phyloP scores from a whole-genome alignment of 2,113 vertebrate genomes.

The Myanophis thanlyinensis region DNA sequence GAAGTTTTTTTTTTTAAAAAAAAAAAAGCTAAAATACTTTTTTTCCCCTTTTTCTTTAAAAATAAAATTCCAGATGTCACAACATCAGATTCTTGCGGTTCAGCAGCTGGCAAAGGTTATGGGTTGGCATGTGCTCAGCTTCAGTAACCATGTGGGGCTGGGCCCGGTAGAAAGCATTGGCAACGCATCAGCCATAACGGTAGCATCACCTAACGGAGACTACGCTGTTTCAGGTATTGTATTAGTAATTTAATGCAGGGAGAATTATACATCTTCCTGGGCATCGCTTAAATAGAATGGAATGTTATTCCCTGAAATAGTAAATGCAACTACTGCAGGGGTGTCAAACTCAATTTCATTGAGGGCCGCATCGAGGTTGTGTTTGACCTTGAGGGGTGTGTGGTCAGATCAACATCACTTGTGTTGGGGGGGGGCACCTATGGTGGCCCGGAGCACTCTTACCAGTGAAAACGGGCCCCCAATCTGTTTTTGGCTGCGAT shows the following conservation, averaged over 20 bases:
- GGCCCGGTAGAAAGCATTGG: slow-evolving; percentile 94
- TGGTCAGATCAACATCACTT: too few species aligned
- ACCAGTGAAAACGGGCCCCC: too few species aligned
- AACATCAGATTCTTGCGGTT: slow-evolving; percentile 96
- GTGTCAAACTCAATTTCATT: too few species aligned
- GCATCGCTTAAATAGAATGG: not conserved
- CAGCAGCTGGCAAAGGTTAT: slow-evolving; percentile 98
- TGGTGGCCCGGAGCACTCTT: too few species aligned
- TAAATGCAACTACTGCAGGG: too few species aligned
- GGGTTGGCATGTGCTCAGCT: slow-evolving; percentile 98
- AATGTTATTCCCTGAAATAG: not conserved
- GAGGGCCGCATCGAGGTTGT: too few species aligned
- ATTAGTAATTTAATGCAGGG: not conserved
- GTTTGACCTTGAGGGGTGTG: too few species aligned
- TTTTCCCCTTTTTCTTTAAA: not conserved
- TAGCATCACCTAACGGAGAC: slow-evolving; percentile 91
- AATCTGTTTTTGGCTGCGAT: too few species aligned
- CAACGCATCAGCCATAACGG: slow-evolving; percentile 91
- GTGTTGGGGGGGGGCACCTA: too few species aligned
- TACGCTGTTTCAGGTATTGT: slow-evolving; percentile 89
- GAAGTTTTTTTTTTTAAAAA: not conserved
- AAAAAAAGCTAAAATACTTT: not conserved
- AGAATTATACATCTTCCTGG: not conserved
- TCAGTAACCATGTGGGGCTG: slow-evolving; percentile 93
- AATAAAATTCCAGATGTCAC: slow-evolving; percentile 86